Base-by-base conservation (phyloP, 2,888 invertebrate genomes). In the Cylloceria caligata region DNA sequence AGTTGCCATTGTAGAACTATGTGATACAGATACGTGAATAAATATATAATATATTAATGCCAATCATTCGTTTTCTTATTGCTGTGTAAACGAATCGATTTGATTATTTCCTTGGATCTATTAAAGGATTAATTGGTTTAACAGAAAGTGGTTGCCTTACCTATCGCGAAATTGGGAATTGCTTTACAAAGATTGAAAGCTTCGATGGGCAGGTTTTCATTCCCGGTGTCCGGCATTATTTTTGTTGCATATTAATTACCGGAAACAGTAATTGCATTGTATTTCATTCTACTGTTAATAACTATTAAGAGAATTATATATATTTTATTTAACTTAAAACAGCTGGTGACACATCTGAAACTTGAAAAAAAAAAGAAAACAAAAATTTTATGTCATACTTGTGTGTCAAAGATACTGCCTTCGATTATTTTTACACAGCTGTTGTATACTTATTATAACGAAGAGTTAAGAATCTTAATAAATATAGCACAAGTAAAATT, bases 121-220 rank as follows among this genome's bases (percentile, higher is more conserved):
- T 39, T 39, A 1, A 21, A 49, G 9, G 13, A 55, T 30, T 57
- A 57, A 27, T 3, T 27, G 3, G 27, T 0, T n/a, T 3, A 1
- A 4, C 27, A 11, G n/a, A n/a, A 27, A n/a, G 27, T 1, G 13
- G 3, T 1, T 27, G 27, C 13, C 81, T 88, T 85, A 86, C 88
- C 86, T 52, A 86, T 83, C 1, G 21, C 39, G 65, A 88, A 86
- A 74, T 81, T 86, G 67, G 86, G 84, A 24, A 88, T 87, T 78
- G 84, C 83, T 65, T 80, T 62, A n/a, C 45, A 47, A 34, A 86
- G 73, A 68, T 86, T 60, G 7, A 85, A 73, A 67, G 16, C 7
- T 3, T 60, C 19, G 16, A 3, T 19, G 9, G 7, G 9, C 5
- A 9, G 34, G n/a, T 5, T 60, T 60, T 60, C 36, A 3, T 34